Evolutionary conservation across 2,113 vertebrate genomes (phyloP).

Genomic region (Hyaena hyaena): DNA sequence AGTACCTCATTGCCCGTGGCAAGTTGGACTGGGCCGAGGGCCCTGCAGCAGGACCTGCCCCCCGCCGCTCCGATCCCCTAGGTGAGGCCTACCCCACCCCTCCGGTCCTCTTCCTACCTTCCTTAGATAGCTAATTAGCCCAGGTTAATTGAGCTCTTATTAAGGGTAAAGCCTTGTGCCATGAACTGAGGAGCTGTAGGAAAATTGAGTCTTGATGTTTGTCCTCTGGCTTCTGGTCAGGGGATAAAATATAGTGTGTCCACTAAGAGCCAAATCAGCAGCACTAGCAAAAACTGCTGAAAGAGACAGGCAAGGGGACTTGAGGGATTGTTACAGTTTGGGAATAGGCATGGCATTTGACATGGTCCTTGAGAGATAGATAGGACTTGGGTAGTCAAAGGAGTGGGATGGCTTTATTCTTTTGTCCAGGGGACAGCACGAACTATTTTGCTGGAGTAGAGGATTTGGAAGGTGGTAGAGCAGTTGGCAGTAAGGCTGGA

Average conservation of each 20-base stretch:
- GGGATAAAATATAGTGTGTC: background rate
- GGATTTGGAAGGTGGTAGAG: conserved; percentile 29
- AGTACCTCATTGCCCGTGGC: conserved; percentile 94
- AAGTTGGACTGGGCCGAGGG: conserved; percentile 92
- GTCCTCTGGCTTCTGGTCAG: background rate
- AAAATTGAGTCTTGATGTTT: conserved; percentile 42
- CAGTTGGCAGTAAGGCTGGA: background rate
- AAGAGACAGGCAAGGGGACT: background rate
- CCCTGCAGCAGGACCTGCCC: conserved; percentile 82
- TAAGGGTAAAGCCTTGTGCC: background rate
- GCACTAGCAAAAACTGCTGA: conserved; percentile 14
- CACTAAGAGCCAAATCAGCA: background rate
- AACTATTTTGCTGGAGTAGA: conserved; percentile 1
- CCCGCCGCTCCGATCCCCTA: conserved; percentile 91
- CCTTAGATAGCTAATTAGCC: background rate
- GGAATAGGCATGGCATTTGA: background rate
- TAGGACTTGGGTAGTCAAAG: conserved; percentile 22
- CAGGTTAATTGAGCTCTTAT: conserved; percentile 3
- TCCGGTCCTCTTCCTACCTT: background rate
- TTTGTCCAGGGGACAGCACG: background rate
- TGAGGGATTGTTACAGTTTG: conserved; percentile 23
- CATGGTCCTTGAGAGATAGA: background rate
- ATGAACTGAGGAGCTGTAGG: conserved; percentile 5
- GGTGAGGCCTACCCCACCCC: conserved; percentile 83
- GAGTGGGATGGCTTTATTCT: background rate